A percentile compares a stretch with the other conserved stretches of the same genome.
These are phyloP conservation scores for Podargus strigoides DNA, from an alignment of 2,797 vertebrate species.

Conservation along the genomic window DNA sequence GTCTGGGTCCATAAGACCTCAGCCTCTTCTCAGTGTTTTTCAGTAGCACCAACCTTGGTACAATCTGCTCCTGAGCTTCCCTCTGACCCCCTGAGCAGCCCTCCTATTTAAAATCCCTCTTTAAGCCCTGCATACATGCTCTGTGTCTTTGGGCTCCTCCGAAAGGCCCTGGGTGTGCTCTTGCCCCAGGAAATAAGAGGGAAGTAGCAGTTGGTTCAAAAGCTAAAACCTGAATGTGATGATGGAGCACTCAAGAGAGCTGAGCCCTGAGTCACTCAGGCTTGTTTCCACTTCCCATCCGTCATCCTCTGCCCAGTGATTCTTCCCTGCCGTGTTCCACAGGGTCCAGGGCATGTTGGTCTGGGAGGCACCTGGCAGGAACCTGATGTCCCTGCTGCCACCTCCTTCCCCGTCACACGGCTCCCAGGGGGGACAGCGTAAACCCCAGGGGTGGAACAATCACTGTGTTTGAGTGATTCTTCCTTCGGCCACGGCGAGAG, in stretches of 20 bases:
- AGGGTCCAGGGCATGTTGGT: accelerated
- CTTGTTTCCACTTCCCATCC: background rate
- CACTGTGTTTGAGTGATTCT: accelerated
- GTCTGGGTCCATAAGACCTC: background rate
- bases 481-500: background rate
- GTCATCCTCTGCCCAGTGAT: background rate
- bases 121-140: background rate
- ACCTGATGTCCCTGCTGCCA: background rate
- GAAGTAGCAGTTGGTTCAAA: background rate
- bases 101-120: background rate
- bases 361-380: background rate
- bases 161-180: background rate
- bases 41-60: background rate
- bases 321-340: background rate
- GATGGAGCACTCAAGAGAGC: background rate
- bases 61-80: background rate
- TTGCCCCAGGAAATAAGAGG: background rate
- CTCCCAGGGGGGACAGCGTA: accelerated
- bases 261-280: background rate
- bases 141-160: background rate
- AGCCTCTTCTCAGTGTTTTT: background rate
- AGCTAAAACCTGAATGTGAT: background rate
- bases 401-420: background rate
- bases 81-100: background rate
- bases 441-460: background rate